A percentile compares a stretch with the other conserved stretches of the same genome.
phyloP scores from a whole-genome alignment of 2,888 invertebrate genomes.

The Leptinotarsa juncta region DNA sequence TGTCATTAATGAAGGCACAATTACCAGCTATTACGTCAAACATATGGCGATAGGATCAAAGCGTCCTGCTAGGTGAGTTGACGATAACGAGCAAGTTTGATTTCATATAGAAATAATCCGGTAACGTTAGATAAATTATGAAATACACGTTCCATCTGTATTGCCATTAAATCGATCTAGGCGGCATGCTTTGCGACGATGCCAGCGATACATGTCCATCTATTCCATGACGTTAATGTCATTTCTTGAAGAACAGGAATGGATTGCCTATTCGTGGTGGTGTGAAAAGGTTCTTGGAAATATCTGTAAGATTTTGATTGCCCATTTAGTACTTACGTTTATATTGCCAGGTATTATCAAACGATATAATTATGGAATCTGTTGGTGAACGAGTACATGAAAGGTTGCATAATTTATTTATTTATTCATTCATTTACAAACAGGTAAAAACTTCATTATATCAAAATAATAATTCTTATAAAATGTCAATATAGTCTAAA shows the following conservation, averaged over 20 bases:
- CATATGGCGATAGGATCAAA: conserved; percentile 31
- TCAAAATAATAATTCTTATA: too few species aligned
- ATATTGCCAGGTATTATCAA: too few species aligned
- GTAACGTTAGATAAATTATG: conserved; percentile 54
- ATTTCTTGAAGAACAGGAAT: conserved; percentile 2
- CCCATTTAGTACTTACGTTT: too few species aligned
- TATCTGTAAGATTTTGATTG: neutral
- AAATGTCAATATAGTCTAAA: too few species aligned
- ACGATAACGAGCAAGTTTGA: conserved; percentile 26
- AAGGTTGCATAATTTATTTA: too few species aligned
- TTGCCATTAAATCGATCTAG: conserved; percentile 53
- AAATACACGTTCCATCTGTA: conserved; percentile 54
- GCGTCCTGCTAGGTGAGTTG: conserved; percentile 22
- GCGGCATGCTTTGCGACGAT: conserved; percentile 46
- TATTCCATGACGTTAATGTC: conserved; percentile 39
- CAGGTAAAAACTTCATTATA: too few species aligned
- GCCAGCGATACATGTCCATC: conserved; percentile 43
- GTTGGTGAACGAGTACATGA: too few species aligned
- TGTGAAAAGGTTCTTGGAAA: neutral
- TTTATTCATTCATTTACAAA: too few species aligned
- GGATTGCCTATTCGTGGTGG: neutral
- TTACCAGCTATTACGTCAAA: conserved; percentile 23
- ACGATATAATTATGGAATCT: too few species aligned
- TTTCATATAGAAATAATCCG: conserved; percentile 44
- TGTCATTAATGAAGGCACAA: conserved; percentile 21